Evolutionary conservation across 2,888 invertebrate genomes (phyloP), one percentile per base, ranked within the genome.

Genomic region (Diarsia dahlii): DNA sequence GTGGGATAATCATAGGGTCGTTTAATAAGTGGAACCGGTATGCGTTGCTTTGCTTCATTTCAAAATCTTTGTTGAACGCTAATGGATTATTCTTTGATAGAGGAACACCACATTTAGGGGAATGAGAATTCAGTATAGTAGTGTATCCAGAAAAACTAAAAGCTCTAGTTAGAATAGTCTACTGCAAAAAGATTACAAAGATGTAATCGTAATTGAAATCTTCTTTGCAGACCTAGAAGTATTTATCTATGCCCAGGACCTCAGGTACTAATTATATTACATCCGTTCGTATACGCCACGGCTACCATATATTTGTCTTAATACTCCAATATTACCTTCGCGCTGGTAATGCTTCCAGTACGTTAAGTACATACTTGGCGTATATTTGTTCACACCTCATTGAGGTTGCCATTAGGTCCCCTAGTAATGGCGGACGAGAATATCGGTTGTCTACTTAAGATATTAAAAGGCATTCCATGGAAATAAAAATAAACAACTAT

Each of bases 351-450:
- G 1, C 56, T 60, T 52, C 39, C 60, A 65, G 78, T 66, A 64
- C 20, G 34, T 65, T 76, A 58, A 82, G 70, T 71, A 63, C 46
- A 52, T 69, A 78, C 64, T 66, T 72, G 46, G 18, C 46, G n/a
- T 69, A 52, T 64, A 50, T 79, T 74, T 62, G 71, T 80, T 74
- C 62, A 74, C 74, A 71, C 71, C 52, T 71, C 65, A 64, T 64
- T 68, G 62, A 70, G 46, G 13, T 4, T 50, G 45, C 63, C 62
- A 63, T 73, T 73, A 71, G 20, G 64, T 64, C 71, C 45, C 81
- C 50, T 52, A 58, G 83, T 71, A 60, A 82, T 58, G 58, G 52
- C 18, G 79, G 56, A 68, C 45, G 39, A 64, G 52, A 48, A 39
- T 39, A 78, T 71, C 18, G 45, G 50, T 65, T 54, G 54, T 63